Base-by-base conservation (phyloP, 2,888 invertebrate genomes). In the Polyploca ridens region DNA sequence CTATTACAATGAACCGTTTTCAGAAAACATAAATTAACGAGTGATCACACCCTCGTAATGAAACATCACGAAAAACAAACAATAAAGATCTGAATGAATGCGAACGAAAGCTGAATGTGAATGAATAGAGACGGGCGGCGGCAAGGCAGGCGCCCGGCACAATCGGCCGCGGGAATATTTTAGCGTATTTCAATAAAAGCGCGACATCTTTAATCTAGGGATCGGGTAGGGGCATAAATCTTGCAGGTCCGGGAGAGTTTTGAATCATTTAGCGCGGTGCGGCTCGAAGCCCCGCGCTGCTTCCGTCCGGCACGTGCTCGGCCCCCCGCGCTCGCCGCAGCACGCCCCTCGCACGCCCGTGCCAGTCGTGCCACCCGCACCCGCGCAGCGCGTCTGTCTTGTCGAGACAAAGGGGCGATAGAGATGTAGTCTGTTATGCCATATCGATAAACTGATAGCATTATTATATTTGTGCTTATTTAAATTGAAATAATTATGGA, bases 161-260 rank as follows among this genome's bases (percentile, higher is more conserved):
- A 73, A 59, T 60, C 72, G 67, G 73, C 71, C 70, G 72, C 69
- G 75, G 76, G 83, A 84, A 87, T 86, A 85, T 89, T 90, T 88
- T 83, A 89, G 84, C 88, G 91, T 90, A 89, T 91, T 93, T 92
- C 93, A 93, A 94, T 94, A 93, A 90, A 89, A 87, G 90, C 89
- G 90, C 90, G 93, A 93, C 93, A 91, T 93, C 92, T 93, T 92
- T 94, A 93, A 93, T 93, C 93, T 92, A 90, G 90, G 91, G 91
- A 90, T 90, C 90, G 92, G 90, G 91, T 86, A 89, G 85, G 85
- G 90, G 91, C 91, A 93, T 94, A 93, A 94, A 94, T 94, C 93
- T 93, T 94, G 93, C 93, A 94, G 91, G 92, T 90, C 86, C 91
- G 89, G 78, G 85, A 86, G 90, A 90, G 93, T 93, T 93, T 91